Evolutionary conservation across 2,888 invertebrate species (phyloP), one percentile per base, ranked within the genome.

Genomic region (Eupithecia centaureata): DNA sequence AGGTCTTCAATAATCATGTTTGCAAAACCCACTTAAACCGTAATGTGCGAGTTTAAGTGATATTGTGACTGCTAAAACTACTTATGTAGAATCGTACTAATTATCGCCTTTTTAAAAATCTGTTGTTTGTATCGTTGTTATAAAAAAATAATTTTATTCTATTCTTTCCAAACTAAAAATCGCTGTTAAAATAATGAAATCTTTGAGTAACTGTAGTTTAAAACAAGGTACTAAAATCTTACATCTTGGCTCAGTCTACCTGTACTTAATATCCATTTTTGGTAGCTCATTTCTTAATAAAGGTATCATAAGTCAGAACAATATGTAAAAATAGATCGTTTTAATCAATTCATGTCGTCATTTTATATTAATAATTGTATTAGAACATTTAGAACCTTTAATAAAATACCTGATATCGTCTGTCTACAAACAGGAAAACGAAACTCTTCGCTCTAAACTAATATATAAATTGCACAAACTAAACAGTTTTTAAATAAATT

Each of bases 1-100:
- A 67, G 69, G 69, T 72, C 56, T 61, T 56, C 18, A 65, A 32
- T 58, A 57, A 63, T 61, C 22, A 60, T 42, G 65, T 56, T 65
- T 27, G 67, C 63, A 54, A 54, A 71, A 65, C 63, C 63, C 42
- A 32, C 52, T 65, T 52, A 35, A 60, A 38, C 22, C 60, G 15
- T 58, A 10, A 18, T 18, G 10, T 47, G 47, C 47, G 18, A 47
- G 12, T 1, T 4, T 22, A 47, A 47, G 18, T 22, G 10, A 47
- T 42, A 38, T 42, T 18, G 18, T n/a, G 2, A 18, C 10, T 22
- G 22, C 47, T 10, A 12, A 4, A 22, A 47, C 22, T 2, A 12
- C 47, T 22, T 10, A n/a, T n/a, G n/a, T n/a, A n/a, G n/a, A n/a
- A n/a, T n/a, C n/a, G n/a, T n/a, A n/a, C n/a, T n/a, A n/a, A n/a